Base-by-base conservation (phyloP, 2,113 vertebrate genomes). In the Xerus inauris region DNA sequence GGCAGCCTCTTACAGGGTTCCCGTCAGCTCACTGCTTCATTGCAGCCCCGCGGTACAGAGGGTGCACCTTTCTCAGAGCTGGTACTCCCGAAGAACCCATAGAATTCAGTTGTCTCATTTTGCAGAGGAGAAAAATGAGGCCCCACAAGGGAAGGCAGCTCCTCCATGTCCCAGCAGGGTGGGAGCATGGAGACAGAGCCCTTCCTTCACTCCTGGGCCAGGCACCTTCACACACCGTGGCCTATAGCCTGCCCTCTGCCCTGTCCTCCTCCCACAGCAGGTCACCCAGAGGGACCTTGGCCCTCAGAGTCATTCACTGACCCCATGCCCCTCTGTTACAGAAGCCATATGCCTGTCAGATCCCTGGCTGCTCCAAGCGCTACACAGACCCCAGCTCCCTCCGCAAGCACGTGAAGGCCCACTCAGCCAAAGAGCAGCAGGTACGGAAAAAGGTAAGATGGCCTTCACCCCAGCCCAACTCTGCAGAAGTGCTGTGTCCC, bases 351-450 rank as follows among this genome's bases (percentile, higher is more conserved):
- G 99, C 99, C 72, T 99, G 99, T 98, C 99, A 99, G 99, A 99
- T 99, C 59, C 99, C 99, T 0, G 99, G 99, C 97, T 99, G 99
- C 97, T 99, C 99, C 98, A 99, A 99, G 94, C 99, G 99, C 97
- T 99, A 99, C 98, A 99, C 99, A 0, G 99, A 99, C 97, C 99
- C 99, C 97, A 99, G 99, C 99, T 99, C 99, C 40, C 99, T 99
- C 67, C 99, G 99, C 98, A 99, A 99, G 96, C 99, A 99, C 1
- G 99, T 99, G 97, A 99, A 99, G 98, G 99, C 99, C 93, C 99
- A 99, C 97, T 99, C 99, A 0, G 99, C 99, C 98, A 99, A 99
- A 98, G 99, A 99, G 97, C 99, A 99, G 97, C 99, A 99, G 99
- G 99, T 99, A 98, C 99, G 98, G 98, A 99, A 99, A 98, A 99